Base-by-base conservation (phyloP, 2,888 invertebrate genomes). In the Sphecodes monilicornis region DNA sequence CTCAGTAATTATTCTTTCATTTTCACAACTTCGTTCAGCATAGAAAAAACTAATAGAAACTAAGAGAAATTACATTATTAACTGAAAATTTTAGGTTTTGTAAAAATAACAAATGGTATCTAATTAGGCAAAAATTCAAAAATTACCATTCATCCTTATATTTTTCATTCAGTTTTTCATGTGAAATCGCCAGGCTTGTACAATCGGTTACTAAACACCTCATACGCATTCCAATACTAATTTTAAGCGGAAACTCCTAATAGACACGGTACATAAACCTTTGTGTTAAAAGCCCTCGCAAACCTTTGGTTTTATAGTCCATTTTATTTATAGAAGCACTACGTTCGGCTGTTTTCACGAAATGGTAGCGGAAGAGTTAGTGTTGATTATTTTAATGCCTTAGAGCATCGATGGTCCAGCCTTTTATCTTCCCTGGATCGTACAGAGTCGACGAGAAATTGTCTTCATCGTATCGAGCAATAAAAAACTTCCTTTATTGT, bases 251-350 rank as follows among this genome's bases (percentile, higher is more conserved):
- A 10, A 6, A n/a, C 10, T 57, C n/a, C 10, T 26, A 39, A 39
- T 68, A 39, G 68, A n/a, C 39, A 22, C 32, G 66, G 36, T 66
- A 39, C 68, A 68, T 36, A 68, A 39, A 39, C 68, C 68, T n/a
- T 39, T 68, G 68, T 68, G n/a, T 39, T 11, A 3, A 18, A n/a
- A 22, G n/a, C 36, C 11, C 36, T 68, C 68, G 39, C 39, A 39
- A 68, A 68, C 68, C n/a, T 64, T 32, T 32, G 8, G n/a, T 13
- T 68, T 68, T n/a, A 39, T n/a, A 11, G 39, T 18, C n/a, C n/a
- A 13, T 11, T 68, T 39, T 39, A n/a, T 68, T 68, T 68, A 68
- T 68, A 68, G 68, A 1, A 11, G 66, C 10, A 39, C 39, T 36
- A n/a, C 66, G n/a, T 39, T n/a, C 11, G 66, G 39, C 36, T 36